Conservation (phyloP, 2,797 vertebrate species). For the Etheostoma perlongum region DNA sequence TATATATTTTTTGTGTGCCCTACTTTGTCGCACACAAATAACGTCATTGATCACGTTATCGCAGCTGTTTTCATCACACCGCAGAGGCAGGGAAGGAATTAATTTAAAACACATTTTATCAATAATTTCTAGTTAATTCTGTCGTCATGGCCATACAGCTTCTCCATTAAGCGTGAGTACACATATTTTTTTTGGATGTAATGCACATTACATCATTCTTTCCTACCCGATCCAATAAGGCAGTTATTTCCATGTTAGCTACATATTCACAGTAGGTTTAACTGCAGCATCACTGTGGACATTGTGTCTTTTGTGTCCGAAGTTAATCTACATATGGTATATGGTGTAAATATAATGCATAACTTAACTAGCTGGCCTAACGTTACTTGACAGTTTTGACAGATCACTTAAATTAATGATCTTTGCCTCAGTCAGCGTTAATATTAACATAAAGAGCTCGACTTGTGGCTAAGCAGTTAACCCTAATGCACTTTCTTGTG, state of each 20-base stretch:
- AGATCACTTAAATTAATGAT: neutral
- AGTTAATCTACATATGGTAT: neutral
- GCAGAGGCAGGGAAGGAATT: conserved; percentile 43
- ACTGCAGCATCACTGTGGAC: conserved; percentile 8
- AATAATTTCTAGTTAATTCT: neutral
- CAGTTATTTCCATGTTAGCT: conserved; percentile 1
- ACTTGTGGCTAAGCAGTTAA: neutral
- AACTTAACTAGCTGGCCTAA: too few species aligned
- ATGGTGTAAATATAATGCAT: neutral
- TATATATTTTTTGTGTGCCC: neutral
- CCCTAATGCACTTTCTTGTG: too few species aligned
- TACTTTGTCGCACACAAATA: conserved; percentile 54
- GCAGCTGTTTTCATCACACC: conserved; percentile 59
- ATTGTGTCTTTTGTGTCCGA: neutral
- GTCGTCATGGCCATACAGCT: conserved; percentile 7
- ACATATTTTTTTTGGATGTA: neutral
- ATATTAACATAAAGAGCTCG: neutral
- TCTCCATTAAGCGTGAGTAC: conserved; percentile 56
- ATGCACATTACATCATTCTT: neutral
- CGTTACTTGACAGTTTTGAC: neutral
- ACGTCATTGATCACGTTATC: conserved; percentile 71
- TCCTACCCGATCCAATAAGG: neutral
- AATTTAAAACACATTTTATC: conserved; percentile 16
- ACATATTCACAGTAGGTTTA: neutral
- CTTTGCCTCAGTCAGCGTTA: neutral